These are phyloP conservation scores for Poecilia latipinna DNA, from an alignment of 2,113 vertebrate genomes.

Conservation along the genomic window DNA sequence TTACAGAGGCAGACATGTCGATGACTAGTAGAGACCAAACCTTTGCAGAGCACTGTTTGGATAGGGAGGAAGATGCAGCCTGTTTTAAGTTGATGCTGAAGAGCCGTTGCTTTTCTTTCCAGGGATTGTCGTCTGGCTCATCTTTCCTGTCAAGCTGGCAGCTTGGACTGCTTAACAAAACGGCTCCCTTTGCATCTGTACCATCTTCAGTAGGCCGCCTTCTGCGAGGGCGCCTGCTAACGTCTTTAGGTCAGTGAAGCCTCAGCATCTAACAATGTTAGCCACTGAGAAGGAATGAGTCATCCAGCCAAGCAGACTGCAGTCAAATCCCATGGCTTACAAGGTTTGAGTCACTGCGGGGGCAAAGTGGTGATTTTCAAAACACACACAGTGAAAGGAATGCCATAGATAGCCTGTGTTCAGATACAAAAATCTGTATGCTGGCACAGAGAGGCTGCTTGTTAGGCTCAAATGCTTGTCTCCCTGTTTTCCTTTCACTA, in stretches of 20 bases:
- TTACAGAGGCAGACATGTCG: neutral
- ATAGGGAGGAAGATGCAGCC: conserved; percentile 11
- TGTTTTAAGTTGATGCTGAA: conserved; percentile 36
- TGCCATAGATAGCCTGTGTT: conserved; percentile 39
- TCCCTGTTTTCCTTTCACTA: conserved; percentile 44
- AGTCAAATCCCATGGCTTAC: conserved; percentile 30
- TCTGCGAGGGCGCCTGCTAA: conserved; percentile 44
- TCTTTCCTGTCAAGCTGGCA: conserved; percentile 38
- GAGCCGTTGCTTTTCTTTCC: conserved; percentile 37
- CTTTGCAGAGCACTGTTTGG: neutral
- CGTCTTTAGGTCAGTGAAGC: conserved; percentile 57
- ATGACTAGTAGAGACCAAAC: neutral
- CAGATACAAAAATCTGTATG: conserved; percentile 39
- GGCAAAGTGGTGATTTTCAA: conserved; percentile 46
- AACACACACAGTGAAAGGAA: conserved; percentile 28
- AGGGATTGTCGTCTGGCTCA: conserved; percentile 32
- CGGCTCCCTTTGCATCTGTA: conserved; percentile 9
- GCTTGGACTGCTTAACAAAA: conserved; percentile 40
- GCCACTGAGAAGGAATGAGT: conserved; percentile 37
- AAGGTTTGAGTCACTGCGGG: conserved; percentile 35
- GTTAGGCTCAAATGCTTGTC: conserved; percentile 52
- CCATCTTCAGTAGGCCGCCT: conserved; percentile 30
- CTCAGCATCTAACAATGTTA: conserved; percentile 38
- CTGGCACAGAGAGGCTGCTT: conserved; percentile 40
- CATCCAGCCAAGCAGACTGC: conserved; percentile 35